These are phyloP conservation scores for Archocentrus centrarchus DNA, from an alignment of 2,113 vertebrate species.

Conservation along the genomic window DNA sequence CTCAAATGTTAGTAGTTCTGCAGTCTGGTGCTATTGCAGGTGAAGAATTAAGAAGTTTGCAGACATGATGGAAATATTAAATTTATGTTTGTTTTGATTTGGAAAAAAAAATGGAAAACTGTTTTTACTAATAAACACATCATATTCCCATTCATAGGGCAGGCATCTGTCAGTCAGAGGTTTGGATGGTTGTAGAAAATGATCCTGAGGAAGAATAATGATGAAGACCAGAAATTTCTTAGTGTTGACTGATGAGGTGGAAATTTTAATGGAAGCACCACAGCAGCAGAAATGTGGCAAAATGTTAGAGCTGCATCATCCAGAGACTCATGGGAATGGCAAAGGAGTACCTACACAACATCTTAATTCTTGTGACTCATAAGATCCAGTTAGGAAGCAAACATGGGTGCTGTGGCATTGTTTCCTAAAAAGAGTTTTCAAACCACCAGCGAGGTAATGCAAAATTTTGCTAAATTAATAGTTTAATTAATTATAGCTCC, in stretches of 20 bases:
- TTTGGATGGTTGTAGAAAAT: not conserved
- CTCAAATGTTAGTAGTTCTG: not conserved
- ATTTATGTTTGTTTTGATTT: not conserved
- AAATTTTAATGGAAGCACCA: not conserved
- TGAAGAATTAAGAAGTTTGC: not conserved
- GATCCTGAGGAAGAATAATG: not conserved
- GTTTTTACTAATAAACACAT: not conserved
- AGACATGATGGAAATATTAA: not conserved
- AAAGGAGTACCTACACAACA: not conserved
- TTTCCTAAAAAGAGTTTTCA: not conserved
- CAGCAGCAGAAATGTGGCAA: not conserved
- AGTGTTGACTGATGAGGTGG: not conserved
- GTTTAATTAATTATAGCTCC: too few species aligned
- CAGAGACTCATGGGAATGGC: accelerated
- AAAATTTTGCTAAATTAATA: not conserved
- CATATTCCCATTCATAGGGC: not conserved
- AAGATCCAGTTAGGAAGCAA: not conserved
- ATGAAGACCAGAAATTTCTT: not conserved
- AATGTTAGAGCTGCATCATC: not conserved
- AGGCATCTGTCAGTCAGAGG: not conserved
- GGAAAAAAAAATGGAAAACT: not conserved
- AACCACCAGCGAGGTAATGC: not conserved
- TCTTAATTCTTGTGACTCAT: not conserved
- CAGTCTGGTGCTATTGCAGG: not conserved
- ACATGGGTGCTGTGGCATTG: too few species aligned